Evolutionary conservation across 2,113 vertebrate genomes (phyloP), one percentile per base, ranked within the genome.

Genomic region (Dolichotis patagonum): DNA sequence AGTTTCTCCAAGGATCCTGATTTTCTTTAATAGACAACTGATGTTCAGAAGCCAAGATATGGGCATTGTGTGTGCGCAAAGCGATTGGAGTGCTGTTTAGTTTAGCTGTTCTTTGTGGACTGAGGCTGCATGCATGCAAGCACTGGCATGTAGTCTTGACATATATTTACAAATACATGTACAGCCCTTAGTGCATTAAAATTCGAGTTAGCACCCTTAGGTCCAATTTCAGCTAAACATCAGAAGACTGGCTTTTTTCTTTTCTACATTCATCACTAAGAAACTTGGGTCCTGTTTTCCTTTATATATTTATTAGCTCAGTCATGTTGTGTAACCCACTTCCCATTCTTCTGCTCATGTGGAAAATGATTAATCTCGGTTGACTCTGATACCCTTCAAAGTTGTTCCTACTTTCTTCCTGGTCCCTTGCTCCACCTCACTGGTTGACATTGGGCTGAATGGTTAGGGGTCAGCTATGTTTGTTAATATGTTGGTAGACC

Each of bases 61-160:
- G 32, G 54, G 46, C 38, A 1, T 32, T 56, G 38, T 24, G 32
- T 56, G 24, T 52, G 10, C 16, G 54, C 13, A 13, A 3, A 41
- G 43, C 30, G 73, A 0, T 2, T 12, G 22, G 13, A 85, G 7
- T 73, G 13, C 54, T 38, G 9, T 92, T 85, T 84, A 30, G 60
- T 26, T 4, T 14, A 38, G 80, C 43, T 9, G 1, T 22, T 78
- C 12, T 87, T 26, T 62, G 35, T 81, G 63, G 32, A 7, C 13
- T 20, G 58, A 28, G 10, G 7, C 46, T n/a, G 2, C 24, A 2
- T 22, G 52, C 30, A 10, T 38, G 11, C 1, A 2, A 3, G 6
- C 9, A 24, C 43, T 28, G 60, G 56, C 9, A 85, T 58, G 32
- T 28, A 62, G 17, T 82, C 35, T 26, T 60, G 35, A 75, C 17